Percentiles rank a stretch among this genome's conserved stretches.
phyloP scores from a whole-genome alignment of 2,797 vertebrate species.

The Rhinoraja longicauda region DNA sequence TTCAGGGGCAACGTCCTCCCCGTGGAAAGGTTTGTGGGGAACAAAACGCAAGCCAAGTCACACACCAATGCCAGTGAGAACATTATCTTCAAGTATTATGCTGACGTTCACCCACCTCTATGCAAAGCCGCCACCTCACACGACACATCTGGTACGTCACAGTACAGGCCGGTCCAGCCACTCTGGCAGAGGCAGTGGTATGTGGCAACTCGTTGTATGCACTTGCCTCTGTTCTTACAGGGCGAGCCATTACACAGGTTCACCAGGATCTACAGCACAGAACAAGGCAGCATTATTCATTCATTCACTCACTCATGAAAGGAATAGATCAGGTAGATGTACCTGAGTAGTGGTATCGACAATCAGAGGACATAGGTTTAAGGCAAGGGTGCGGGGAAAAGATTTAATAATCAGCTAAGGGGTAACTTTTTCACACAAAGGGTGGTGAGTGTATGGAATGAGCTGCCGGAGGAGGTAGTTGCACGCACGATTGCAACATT shows the following conservation, averaged over 20 bases:
- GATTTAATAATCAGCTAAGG: too few species aligned
- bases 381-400: too few species aligned
- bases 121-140: constrained; percentile 69
- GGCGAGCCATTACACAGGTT: constrained; percentile 75
- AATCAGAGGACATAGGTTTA: too few species aligned
- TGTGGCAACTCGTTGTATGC: constrained; percentile 68
- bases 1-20: not conserved
- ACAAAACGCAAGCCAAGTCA: not conserved
- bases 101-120: constrained; percentile 57
- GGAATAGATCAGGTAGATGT: too few species aligned
- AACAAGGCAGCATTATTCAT: not conserved
- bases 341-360: too few species aligned
- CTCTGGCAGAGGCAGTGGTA: constrained; percentile 70
- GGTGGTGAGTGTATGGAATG: too few species aligned
- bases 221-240: constrained; percentile 77
- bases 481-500: too few species aligned
- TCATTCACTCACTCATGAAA: too few species aligned
- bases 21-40: not conserved
- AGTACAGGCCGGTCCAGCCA: constrained; percentile 81
- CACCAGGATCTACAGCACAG: constrained; percentile 61
- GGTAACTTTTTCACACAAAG: too few species aligned
- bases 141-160: constrained; percentile 77
- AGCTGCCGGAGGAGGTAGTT: too few species aligned
- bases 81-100: not conserved
- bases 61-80: not conserved